These are phyloP conservation scores for Lophius americanus DNA, from an alignment of 2,797 vertebrate species.

Conservation along the genomic window DNA sequence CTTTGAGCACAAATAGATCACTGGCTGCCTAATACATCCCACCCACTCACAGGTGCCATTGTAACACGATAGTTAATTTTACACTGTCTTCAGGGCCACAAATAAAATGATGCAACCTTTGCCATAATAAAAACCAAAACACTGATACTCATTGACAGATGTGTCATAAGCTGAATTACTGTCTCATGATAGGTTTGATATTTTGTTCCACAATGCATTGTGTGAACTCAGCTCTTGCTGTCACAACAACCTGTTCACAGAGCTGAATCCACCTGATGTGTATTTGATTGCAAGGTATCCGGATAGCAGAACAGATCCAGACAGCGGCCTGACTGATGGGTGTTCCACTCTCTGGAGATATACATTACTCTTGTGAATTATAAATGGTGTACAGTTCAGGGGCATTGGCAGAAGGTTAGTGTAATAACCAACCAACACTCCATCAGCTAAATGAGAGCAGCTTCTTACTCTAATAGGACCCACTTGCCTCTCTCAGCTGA, in stretches of 20 bases:
- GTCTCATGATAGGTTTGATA: constrained; percentile 10
- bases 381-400: constrained; percentile 50
- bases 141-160: no score
- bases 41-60: no score
- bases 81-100: no score
- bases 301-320: constrained; percentile 27
- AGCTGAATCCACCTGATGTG: constrained; percentile 6
- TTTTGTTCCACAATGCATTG: background rate
- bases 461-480: constrained; percentile 11
- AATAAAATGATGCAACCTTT: background rate
- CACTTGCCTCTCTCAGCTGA: constrained; percentile 6
- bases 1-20: no score
- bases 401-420: constrained; percentile 36
- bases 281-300: constrained; percentile 15
- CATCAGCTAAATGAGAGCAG: constrained; percentile 44
- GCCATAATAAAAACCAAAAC: background rate
- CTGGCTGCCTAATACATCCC: no score
- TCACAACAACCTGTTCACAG: constrained; percentile 22
- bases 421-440: constrained; percentile 26
- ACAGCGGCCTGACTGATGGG: constrained; percentile 24
- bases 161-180: background rate
- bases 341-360: constrained; percentile 32
- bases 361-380: constrained; percentile 61
- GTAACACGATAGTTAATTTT: no score
- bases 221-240: constrained; percentile 5